phyloP scores from a whole-genome alignment of 2,888 invertebrate species.

The Coleophora flavipennella region DNA sequence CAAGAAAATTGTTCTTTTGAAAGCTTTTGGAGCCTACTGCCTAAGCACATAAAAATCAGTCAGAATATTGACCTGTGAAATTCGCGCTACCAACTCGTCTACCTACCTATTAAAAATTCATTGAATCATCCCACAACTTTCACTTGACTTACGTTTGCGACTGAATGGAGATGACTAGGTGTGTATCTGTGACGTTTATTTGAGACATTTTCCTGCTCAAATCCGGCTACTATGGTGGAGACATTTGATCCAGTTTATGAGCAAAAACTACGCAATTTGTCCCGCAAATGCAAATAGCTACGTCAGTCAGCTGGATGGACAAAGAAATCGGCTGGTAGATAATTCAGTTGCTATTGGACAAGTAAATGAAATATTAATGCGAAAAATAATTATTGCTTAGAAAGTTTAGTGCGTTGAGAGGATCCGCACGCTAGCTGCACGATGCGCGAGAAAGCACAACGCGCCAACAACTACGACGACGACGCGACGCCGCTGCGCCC shows the following conservation, averaged over 20 bases:
- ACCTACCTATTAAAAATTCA: conserved; percentile 59
- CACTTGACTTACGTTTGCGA: conserved; percentile 44
- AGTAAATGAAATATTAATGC: conserved; percentile 68
- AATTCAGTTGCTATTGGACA: conserved; percentile 42
- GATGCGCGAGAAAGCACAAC: conserved; percentile 69
- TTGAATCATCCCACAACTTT: conserved; percentile 66
- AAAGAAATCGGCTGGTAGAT: conserved; percentile 22
- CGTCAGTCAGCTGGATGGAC: too few species aligned
- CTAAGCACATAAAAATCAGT: too few species aligned
- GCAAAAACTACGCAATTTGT: too few species aligned
- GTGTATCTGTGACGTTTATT: too few species aligned
- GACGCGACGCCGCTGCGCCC: not conserved
- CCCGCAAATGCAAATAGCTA: too few species aligned
- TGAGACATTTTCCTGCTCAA: too few species aligned
- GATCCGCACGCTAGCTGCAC: conserved; percentile 59
- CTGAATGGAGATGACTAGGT: conserved; percentile 17
- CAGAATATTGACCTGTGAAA: too few species aligned
- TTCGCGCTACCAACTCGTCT: too few species aligned
- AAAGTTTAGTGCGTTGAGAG: conserved; percentile 63
- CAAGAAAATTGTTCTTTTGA: too few species aligned
- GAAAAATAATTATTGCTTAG: conserved; percentile 70
- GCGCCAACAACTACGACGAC: conserved; percentile 15
- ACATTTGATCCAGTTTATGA: too few species aligned
- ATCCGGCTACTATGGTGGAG: too few species aligned
- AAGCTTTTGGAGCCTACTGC: too few species aligned